Conservation (phyloP, 2,888 invertebrate genomes). For the Caenorhabditis sulstoni region DNA sequence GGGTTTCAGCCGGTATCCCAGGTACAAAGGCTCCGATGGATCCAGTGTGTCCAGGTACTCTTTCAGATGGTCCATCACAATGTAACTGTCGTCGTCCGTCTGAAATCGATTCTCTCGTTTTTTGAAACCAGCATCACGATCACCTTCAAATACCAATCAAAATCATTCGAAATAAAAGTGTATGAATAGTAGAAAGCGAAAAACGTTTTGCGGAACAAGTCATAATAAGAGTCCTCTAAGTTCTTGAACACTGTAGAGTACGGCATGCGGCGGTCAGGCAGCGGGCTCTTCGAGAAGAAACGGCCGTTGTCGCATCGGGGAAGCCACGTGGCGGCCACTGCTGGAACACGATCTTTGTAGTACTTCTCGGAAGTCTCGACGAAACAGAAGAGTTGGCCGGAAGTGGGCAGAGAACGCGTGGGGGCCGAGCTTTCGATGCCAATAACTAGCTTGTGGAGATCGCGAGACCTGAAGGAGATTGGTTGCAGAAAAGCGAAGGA, state of each 20-base stretch:
- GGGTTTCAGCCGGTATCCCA: slow-evolving; percentile 70
- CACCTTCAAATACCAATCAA: slow-evolving; percentile 74
- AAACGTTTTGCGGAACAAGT: slow-evolving; percentile 68
- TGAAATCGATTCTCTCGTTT: no score
- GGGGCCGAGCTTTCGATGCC: slow-evolving; percentile 23
- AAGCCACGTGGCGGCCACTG: slow-evolving; percentile 70
- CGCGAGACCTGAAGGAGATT: slow-evolving; percentile 4
- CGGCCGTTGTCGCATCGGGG: slow-evolving; percentile 69
- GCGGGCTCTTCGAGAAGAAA: slow-evolving; percentile 63
- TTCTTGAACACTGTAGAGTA: slow-evolving; percentile 66
- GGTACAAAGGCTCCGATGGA: slow-evolving; percentile 60
- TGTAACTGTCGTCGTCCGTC: slow-evolving; percentile 74
- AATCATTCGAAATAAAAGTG: slow-evolving; percentile 62
- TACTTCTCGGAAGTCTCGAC: slow-evolving; percentile 58
- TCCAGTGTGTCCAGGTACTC: slow-evolving; percentile 62
- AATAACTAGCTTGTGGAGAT: slow-evolving; percentile 9
- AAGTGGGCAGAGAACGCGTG: slow-evolving; percentile 34
- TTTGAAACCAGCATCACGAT: no score
- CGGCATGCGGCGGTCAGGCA: slow-evolving; percentile 53
- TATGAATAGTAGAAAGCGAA: slow-evolving; percentile 66
- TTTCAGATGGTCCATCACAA: slow-evolving; percentile 68
- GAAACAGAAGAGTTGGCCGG: slow-evolving; percentile 63
- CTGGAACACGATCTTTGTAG: slow-evolving; percentile 51
- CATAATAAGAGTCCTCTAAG: slow-evolving; percentile 61
- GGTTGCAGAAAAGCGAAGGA: no score